Conservation (phyloP, 92 coral and sea anemone species). For the Palythoa heliodiscus region DNA sequence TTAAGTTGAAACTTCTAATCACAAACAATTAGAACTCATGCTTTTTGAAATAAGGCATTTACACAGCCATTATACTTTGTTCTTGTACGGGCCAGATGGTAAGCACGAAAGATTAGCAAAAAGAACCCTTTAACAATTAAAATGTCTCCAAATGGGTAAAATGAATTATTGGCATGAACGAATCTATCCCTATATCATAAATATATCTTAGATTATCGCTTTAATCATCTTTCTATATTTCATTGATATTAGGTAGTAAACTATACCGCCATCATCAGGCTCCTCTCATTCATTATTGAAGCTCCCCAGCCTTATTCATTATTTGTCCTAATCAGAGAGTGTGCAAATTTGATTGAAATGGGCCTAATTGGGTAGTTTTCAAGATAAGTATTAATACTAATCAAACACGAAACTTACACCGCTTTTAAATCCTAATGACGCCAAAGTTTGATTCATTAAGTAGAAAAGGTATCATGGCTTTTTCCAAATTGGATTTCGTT, state of each 20-base stretch:
- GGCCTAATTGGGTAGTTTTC: conserved; percentile 60
- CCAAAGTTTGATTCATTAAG: conserved; percentile 45
- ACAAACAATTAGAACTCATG: conserved; percentile 54
- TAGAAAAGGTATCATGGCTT: conserved; percentile 37
- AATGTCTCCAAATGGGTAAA: conserved; percentile 4
- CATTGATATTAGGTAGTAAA: conserved; percentile 1
- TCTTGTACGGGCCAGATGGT: background rate
- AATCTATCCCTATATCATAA: background rate
- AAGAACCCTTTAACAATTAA: conserved; percentile 8
- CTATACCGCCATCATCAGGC: background rate
- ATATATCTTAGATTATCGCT: conserved; percentile 42
- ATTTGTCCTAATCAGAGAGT: conserved; percentile 38
- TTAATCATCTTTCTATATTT: conserved; percentile 25
- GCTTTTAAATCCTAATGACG: conserved; percentile 54
- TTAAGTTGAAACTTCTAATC: conserved; percentile 55
- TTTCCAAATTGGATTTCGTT: conserved; percentile 42
- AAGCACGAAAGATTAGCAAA: background rate
- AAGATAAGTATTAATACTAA: conserved; percentile 67
- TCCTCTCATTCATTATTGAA: conserved; percentile 32
- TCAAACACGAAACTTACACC: conserved; percentile 73
- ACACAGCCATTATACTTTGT: conserved; percentile 42
- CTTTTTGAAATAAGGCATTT: conserved; percentile 67
- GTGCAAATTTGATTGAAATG: conserved; percentile 54
- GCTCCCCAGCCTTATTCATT: conserved; percentile 29
- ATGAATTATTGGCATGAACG: conserved; percentile 19